A percentile compares a stretch with the other conserved stretches of the same genome.
These are phyloP conservation scores for Rachycentron canadum DNA, from an alignment of 2,797 vertebrate genomes.

Conservation along the genomic window DNA sequence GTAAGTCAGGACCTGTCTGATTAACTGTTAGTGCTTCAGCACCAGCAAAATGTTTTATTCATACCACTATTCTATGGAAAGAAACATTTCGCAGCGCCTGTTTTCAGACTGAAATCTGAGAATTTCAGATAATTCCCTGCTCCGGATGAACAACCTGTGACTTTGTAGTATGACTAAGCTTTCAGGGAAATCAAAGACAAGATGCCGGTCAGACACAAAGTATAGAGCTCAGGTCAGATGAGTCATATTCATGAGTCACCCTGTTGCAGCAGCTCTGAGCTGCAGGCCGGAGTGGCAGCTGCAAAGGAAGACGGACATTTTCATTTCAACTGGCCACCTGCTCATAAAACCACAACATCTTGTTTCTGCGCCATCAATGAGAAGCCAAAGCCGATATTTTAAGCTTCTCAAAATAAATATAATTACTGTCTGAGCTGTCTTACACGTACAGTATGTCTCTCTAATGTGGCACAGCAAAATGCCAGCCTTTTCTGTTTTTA, in stretches of 20 bases:
- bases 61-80: too few species aligned
- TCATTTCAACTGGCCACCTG: background rate
- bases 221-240: slow-evolving; percentile 13
- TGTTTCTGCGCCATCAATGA: background rate
- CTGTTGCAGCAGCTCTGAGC: background rate
- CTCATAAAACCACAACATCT: background rate
- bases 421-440: background rate
- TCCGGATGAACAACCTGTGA: background rate
- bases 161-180: slow-evolving; percentile 27
- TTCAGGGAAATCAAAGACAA: background rate
- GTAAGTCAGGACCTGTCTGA: background rate
- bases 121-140: background rate
- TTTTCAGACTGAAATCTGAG: background rate
- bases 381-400: background rate
- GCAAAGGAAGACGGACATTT: background rate
- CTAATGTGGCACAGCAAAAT: too few species aligned
- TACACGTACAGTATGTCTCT: background rate
- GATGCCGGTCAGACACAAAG: slow-evolving; percentile 11
- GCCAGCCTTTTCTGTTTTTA: background rate
- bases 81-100: background rate
- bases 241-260: slow-evolving; percentile 53
- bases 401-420: background rate
- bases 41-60: too few species aligned
- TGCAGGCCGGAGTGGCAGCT: slow-evolving; percentile 15
- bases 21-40: too few species aligned